Base-by-base conservation (phyloP, 2,888 invertebrate species). In the Alcis repandata region DNA sequence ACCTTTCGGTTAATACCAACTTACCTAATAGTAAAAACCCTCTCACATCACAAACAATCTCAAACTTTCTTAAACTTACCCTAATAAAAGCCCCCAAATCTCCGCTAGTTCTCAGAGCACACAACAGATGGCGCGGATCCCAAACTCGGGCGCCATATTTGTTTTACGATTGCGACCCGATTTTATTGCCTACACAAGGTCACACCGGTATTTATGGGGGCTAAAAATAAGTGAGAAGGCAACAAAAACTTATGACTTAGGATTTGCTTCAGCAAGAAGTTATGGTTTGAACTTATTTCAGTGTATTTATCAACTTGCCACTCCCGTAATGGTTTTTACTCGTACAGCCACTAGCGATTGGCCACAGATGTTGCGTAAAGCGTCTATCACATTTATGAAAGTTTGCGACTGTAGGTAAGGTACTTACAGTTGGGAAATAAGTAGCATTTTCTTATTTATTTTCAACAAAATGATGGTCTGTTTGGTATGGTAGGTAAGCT, bases 191-290 rank as follows among this genome's bases (percentile, higher is more conserved):
- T 27, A 9, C 11, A 2, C 63, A 48, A 63, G 59, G 59, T 48
- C 48, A 49, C 41, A 33, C 17, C 40, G 48, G 19, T 57, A 49
- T 59, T 59, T 58, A 53, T 15, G 19, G 20, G 38, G n/a, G 54
- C 43, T 64, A 36, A 64, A 51, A 64, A 63, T 63, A 53, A 56
- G 53, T 59, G 41, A 48, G 63, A 57, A 41, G 41, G 48, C 33
- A 41, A 41, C 51, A 51, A 57, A 41, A 13, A 27, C 19, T 51
- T 52, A 43, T 41, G 49, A 46, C 53, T 63, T 48, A 13, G 22
- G 49, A 32, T 49, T 17, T 32, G 11, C 6, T 49, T 10, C 10
- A 32, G 49, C 33, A n/a, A 15, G 9, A 27, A 15, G 48, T 13
- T 43, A 19, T 19, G 11, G 4, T 1, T 13, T 10, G 11, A 17